Percentiles rank a stretch among this genome's conserved stretches.
Evolutionary conservation across 1,140 invertebrate genomes (phyloP).

Genomic region (Ceratoteleas bidentatus): DNA sequence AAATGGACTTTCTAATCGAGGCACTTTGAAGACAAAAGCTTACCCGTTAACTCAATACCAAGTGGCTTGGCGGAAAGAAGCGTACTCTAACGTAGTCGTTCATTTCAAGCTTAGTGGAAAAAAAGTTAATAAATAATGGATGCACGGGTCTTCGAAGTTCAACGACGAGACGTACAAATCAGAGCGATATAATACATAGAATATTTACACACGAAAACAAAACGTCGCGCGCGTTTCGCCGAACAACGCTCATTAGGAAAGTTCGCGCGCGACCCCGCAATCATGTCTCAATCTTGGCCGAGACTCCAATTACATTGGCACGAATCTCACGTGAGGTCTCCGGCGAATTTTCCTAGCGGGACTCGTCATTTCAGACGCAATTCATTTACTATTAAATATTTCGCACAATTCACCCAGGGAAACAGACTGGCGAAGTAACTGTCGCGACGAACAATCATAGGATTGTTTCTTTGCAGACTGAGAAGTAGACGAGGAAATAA

Average conservation of each 20-base stretch:
- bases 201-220: constrained; percentile 51
- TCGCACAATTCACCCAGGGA: constrained; percentile 59
- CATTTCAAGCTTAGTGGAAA: constrained; percentile 19
- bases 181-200: constrained; percentile 46
- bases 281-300: neutral
- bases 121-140: constrained; percentile 52
- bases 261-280: neutral
- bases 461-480: no score
- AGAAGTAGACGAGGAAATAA: no score
- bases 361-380: constrained; percentile 5
- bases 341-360: neutral
- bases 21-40: constrained; percentile 19
- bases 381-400: constrained; percentile 69
- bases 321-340: constrained; percentile 10
- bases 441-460: no score
- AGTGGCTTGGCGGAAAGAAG: constrained; percentile 9
- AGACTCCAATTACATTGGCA: constrained; percentile 5
- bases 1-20: constrained; percentile 18
- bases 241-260: constrained; percentile 1
- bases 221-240: constrained; percentile 15
- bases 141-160: constrained; percentile 36
- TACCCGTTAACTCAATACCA: constrained; percentile 12
- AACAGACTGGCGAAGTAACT: no score
- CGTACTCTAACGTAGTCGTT: constrained; percentile 6
- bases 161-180: constrained; percentile 34